Evolutionary conservation across 2,888 invertebrate species (phyloP), one percentile per base, ranked within the genome.

Genomic region (Leptopilina syphax): DNA sequence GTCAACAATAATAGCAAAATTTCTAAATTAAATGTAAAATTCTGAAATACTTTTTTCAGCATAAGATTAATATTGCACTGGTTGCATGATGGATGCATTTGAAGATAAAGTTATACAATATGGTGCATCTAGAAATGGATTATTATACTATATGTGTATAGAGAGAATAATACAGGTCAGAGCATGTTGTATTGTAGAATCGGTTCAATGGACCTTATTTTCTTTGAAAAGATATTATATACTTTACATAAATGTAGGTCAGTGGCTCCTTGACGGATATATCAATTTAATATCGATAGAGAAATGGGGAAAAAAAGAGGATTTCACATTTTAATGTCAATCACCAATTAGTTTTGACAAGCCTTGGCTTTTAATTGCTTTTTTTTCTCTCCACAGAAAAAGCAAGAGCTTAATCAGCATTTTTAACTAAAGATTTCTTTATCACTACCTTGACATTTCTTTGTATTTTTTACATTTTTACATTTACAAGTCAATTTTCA

Each of bases 161-260:
- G 34, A 34, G 34, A 34, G 34, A 70, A 27, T 27, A 70, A 70
- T 70, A 27, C 50, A 70, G 68, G 68, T 70, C 68, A 54, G 50
- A 50, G 68, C 68, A 50, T 24, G 27, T 54, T 70, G 68, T 50
- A 70, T 70, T 70, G 68, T 70, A 54, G 68, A 27, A 12, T 27
- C 24, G 13, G 68, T 70, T 70, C 68, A 70, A 70, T 50, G 68
- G 68, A 70, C 68, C 50, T 70, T 70, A 70, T 70, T 73, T 73
- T 57, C 12, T 73, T 54, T 73, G 13, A 34, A 73, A 73, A 73
- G 73, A 73, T 73, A 47, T 47, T 9, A 47, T 47, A 47, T 47
- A 50, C 54, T 57, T 73, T 54, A 27, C 34, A 73, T 8, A 34
- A 54, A 73, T 73, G 57, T 73, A 73, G 73, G 73, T 73, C 73